phyloP scores from a whole-genome alignment of 2,113 vertebrate species.

The Oxyruncus cristatus region DNA sequence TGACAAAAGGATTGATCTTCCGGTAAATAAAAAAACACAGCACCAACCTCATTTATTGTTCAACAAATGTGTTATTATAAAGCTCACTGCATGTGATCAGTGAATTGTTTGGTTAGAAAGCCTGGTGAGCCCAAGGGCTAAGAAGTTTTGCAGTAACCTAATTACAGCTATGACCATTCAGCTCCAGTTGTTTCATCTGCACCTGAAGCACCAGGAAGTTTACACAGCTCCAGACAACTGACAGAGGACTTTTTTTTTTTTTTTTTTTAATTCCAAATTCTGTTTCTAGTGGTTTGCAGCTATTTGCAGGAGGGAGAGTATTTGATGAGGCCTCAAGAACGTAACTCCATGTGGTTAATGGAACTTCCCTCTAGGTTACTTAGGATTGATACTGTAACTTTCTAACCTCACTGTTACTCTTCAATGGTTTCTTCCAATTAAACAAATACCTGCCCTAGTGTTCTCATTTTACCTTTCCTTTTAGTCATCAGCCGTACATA shows the following conservation, averaged over 20 bases:
- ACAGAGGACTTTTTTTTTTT: neutral
- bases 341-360: neutral
- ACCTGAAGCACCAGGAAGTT: neutral
- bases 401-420: neutral
- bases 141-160: neutral
- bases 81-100: neutral
- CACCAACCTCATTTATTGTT: neutral
- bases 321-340: neutral
- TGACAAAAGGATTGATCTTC: neutral
- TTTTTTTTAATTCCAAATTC: neutral
- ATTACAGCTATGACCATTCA: neutral
- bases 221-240: neutral
- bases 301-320: neutral
- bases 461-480: neutral
- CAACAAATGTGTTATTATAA: neutral
- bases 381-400: neutral
- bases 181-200: neutral
- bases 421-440: neutral
- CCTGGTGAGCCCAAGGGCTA: neutral
- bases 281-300: neutral
- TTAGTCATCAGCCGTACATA: neutral
- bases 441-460: neutral
- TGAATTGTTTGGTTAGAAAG: neutral
- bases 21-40: neutral
- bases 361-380: neutral